Percentiles rank a stretch among this genome's conserved stretches.
Conservation (phyloP, 92 coral and sea anemone genomes). For the Zoanthus gigantus region DNA sequence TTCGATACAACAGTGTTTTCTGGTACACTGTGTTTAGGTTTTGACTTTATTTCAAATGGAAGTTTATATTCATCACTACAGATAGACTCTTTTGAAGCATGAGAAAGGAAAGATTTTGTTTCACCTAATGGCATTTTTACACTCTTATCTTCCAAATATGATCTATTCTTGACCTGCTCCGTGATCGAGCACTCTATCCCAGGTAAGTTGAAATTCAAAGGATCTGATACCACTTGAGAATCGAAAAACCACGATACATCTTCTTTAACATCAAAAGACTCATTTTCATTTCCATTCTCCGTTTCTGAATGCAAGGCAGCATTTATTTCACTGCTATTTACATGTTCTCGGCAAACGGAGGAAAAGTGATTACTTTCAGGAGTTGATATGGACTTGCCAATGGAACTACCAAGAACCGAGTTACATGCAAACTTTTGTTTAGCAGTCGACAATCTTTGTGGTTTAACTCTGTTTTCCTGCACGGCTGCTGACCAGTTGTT, state of each 20-base stretch:
- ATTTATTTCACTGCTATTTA: not conserved
- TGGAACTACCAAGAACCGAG: not conserved
- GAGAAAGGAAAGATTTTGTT: not conserved
- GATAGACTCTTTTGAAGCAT: not conserved
- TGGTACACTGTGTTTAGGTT: not conserved
- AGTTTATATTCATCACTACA: not conserved
- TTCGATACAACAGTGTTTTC: not conserved
- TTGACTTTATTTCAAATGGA: not conserved
- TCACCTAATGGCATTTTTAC: not conserved
- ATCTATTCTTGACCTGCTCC: not conserved
- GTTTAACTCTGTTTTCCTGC: not conserved
- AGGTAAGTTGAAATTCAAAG: not conserved
- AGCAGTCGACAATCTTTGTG: not conserved
- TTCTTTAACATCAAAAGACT: not conserved
- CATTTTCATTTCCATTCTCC: not conserved
- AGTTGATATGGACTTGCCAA: not conserved
- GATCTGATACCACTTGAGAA: conserved; percentile 1
- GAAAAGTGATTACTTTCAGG: not conserved
- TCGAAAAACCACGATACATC: conserved; percentile 41
- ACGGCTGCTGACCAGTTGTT: not conserved
- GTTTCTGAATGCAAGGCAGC: not conserved
- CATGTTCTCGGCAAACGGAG: not conserved
- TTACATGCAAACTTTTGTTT: not conserved
- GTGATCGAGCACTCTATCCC: not conserved
- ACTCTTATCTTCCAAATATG: not conserved